Base-by-base conservation (phyloP, 2,797 vertebrate genomes). In the Cynodonichthys magdalenae region DNA sequence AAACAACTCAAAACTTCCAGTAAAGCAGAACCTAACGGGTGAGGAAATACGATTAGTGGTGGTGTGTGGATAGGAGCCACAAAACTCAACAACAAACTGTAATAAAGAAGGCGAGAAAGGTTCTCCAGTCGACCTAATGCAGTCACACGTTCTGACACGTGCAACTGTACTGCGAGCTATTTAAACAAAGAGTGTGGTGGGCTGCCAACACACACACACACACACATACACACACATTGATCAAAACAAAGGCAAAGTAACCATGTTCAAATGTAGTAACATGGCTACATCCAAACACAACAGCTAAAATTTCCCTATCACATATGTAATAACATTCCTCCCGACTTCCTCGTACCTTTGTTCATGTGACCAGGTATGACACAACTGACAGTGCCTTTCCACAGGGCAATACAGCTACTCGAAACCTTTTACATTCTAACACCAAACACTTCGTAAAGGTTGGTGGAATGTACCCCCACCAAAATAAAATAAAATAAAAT, bases 101-200 rank as follows among this genome's bases (percentile, higher is more conserved):
- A 66, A 46, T 63, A 66, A 71, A 75, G 71, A 44, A 57, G 63
- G 62, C 65, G 61, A 36, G 31, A 31, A 42, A 66, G 72, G 15
- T n/a, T 64, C 20, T 28, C 47, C 12, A 56, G 73, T 69, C 58
- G 79, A 74, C 61, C 58, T 42, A 19, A 76, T 65, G 66, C 74
- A 20, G 91, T 92, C 92, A 93, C 92, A 92, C 91, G 90, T 87
- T 71, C 52, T 53, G 85, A 92, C 92, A 93, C 91, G 93, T 93
- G 93, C 85, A 81, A 85, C 80, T 88, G 86, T 88, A 87, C 88
- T 67, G 84, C 31, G 71, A 86, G 89, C 82, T 84, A 87, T 88
- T 89, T 90, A 92, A 91, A 93, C 90, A 94, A 93, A 92, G 91
- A 91, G 69, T 78, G 86, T 53, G 60, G 65, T 76, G 70, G 75